Evolutionary conservation across 2,888 invertebrate genomes (phyloP).

Genomic region (Liposcelis brunnea): DNA sequence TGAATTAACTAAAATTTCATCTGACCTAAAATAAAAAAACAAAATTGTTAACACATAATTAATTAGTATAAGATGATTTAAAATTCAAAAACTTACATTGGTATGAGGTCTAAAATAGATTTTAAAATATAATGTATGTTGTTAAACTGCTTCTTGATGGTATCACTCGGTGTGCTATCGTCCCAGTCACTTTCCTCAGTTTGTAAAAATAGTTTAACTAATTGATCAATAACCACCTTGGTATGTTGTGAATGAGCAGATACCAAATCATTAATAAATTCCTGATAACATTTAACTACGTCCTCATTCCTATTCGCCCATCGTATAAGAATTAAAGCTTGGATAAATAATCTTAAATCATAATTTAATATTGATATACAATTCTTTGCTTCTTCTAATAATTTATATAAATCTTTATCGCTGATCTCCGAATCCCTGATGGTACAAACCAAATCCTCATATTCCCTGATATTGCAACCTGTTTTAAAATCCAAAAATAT

Average conservation of each 20-base stretch:
- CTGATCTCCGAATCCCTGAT: slow-evolving; percentile 32
- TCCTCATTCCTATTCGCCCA: slow-evolving; percentile 35
- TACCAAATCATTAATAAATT: slow-evolving; percentile 46
- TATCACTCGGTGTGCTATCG: slow-evolving; percentile 37
- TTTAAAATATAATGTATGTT: slow-evolving; percentile 41
- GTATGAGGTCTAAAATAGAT: slow-evolving; percentile 33
- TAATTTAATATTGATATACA: slow-evolving; percentile 39
- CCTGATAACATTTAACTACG: slow-evolving; percentile 38
- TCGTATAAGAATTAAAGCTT: slow-evolving; percentile 37
- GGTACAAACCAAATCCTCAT: slow-evolving; percentile 32
- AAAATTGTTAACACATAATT: slow-evolving; percentile 10
- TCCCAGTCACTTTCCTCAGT: slow-evolving; percentile 37
- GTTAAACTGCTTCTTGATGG: slow-evolving; percentile 36
- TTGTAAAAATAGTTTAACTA: slow-evolving; percentile 30
- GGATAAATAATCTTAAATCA: slow-evolving; percentile 37
- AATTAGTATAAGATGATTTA: no score
- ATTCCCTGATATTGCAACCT: slow-evolving; percentile 25
- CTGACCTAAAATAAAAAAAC: slow-evolving; percentile 38
- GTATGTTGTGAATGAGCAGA: slow-evolving; percentile 49
- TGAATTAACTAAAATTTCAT: slow-evolving; percentile 45
- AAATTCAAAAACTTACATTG: slow-evolving; percentile 37
- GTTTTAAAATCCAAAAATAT: slow-evolving; percentile 27
- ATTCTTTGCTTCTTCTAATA: slow-evolving; percentile 36
- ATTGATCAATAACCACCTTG: slow-evolving; percentile 37
- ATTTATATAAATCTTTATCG: slow-evolving; percentile 37